Base-by-base conservation (phyloP, 2,888 invertebrate species). In the Drosophila falleni region DNA sequence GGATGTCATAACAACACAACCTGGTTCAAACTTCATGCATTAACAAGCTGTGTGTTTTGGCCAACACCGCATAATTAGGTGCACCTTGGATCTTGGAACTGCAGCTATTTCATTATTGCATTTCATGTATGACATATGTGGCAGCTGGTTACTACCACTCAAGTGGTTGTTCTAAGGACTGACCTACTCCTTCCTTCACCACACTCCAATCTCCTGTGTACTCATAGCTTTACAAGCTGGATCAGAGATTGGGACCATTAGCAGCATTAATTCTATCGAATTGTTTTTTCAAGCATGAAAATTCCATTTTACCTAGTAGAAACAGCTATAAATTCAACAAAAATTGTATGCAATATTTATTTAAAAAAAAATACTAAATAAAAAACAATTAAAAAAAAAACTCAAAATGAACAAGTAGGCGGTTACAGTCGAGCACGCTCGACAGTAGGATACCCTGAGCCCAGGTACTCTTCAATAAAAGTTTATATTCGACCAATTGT, bases 51-150 rank as follows among this genome's bases (percentile, higher is more conserved):
- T 66, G 66, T 58, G 69, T 16, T 60, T 63, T 39, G 46, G 61
- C 19, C 53, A 64, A 51, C 16, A 49, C 46, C 50, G 59, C 65
- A 80, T 70, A 82, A 80, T 82, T 70, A 54, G 61, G 13, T 44
- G 10, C 11, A 33, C 9, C 31, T n/a, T n/a, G n/a, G 0, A 19
- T 33, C 44, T n/a, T 10, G 35, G 55, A 33, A 26, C 15, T 46
- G 26, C 42, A 35, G 29, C 54, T 19, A 76, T 71, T 71, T 68
- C 68, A 72, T 77, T 77, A 75, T 62, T 75, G 66, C 60, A 66
- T 63, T 60, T 62, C 31, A 26, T 31, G 23, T n/a, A 42, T 47
- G 49, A 44, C 55, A 58, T 62, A 33, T 54, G 15, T 41, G 50
- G 15, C 54, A 37, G 29, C 10, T 42, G 41, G 16, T 55, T 33